phyloP scores from a whole-genome alignment of 2,888 invertebrate species.

The Griposia aprilina region DNA sequence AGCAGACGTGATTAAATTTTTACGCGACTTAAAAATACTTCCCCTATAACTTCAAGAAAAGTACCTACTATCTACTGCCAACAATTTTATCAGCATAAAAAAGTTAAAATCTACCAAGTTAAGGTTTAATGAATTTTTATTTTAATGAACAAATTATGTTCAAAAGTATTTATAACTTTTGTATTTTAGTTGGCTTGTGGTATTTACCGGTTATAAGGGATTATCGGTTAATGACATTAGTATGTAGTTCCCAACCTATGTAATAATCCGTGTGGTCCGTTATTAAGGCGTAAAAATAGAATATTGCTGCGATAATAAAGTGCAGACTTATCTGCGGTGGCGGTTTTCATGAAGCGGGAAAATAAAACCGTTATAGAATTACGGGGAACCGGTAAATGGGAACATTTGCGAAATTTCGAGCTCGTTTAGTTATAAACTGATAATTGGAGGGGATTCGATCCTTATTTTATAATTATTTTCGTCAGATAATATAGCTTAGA shows the following conservation, averaged over 20 bases:
- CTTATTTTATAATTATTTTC: neutral
- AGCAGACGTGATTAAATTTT: slow-evolving; percentile 79
- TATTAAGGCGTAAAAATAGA: slow-evolving; percentile 59
- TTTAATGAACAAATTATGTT: slow-evolving; percentile 83
- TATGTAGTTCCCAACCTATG: neutral
- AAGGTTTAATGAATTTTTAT: slow-evolving; percentile 78
- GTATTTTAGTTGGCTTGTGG: slow-evolving; percentile 61
- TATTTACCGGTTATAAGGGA: slow-evolving; percentile 58
- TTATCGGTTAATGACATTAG: slow-evolving; percentile 59
- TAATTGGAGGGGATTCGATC: slow-evolving; percentile 19
- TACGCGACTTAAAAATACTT: slow-evolving; percentile 81
- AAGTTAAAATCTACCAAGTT: slow-evolving; percentile 73
- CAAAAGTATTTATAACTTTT: slow-evolving; percentile 72
- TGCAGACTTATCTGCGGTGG: slow-evolving; percentile 34
- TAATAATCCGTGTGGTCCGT: slow-evolving; percentile 49
- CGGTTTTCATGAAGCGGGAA: slow-evolving; percentile 39
- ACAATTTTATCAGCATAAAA: slow-evolving; percentile 76
- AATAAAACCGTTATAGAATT: slow-evolving; percentile 49
- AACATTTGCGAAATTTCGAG: slow-evolving; percentile 30
- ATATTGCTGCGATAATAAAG: slow-evolving; percentile 57
- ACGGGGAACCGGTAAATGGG: slow-evolving; percentile 27
- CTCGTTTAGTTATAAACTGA: slow-evolving; percentile 13
- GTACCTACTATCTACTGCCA: slow-evolving; percentile 64
- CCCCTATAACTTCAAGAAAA: slow-evolving; percentile 65
- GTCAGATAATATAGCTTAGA: neutral